Conservation (phyloP, 2,797 vertebrate species). For the Clamator glandarius region DNA sequence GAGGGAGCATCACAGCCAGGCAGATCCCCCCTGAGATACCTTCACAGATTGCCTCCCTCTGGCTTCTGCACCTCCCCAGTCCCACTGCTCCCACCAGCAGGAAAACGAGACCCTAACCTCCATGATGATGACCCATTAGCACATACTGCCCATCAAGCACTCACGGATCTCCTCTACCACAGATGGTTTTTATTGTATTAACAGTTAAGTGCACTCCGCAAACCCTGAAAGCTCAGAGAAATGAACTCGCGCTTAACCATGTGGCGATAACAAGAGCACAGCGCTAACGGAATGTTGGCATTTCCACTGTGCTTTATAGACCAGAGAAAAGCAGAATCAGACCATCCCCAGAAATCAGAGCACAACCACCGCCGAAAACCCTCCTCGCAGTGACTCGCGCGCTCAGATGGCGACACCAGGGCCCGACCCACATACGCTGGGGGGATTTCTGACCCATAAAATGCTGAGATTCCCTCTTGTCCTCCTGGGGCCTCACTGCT, state of each 20-base stretch:
- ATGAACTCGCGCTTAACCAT: background rate
- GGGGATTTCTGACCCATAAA: background rate
- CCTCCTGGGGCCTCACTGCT: background rate
- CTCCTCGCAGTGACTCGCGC: rapidly evolving
- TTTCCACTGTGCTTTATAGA: background rate
- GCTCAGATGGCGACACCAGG: background rate
- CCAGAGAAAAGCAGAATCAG: background rate
- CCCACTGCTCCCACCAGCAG: background rate
- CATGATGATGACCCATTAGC: background rate
- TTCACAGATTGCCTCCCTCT: background rate
- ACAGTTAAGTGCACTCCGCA: background rate
- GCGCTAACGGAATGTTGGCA: background rate
- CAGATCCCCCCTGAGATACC: background rate
- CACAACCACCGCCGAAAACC: background rate
- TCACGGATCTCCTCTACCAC: background rate
- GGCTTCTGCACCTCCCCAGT: background rate
- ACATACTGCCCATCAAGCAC: background rate
- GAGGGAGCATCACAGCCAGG: background rate
- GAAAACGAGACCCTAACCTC: background rate
- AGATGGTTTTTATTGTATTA: background rate
- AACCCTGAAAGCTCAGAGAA: conserved; percentile 20
- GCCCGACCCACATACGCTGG: rapidly evolving
- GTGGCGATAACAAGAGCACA: rapidly evolving
- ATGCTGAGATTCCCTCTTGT: background rate
- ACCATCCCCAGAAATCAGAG: background rate